These are phyloP conservation scores for Watsonalla cultraria DNA, from an alignment of 2,888 invertebrate species.

Conservation along the genomic window DNA sequence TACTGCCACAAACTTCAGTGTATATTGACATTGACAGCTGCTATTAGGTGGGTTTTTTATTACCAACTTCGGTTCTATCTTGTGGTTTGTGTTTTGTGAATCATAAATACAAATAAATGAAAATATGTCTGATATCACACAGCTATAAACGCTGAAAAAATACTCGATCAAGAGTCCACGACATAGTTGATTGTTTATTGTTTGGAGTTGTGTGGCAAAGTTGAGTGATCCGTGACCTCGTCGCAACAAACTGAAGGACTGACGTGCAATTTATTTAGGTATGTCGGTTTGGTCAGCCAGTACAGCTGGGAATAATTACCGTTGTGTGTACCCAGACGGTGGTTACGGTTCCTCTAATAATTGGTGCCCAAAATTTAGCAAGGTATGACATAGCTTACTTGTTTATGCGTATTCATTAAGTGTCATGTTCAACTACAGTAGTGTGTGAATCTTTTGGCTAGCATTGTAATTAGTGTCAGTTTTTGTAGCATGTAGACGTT, in stretches of 20 bases:
- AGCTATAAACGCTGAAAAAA: no score
- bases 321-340: conserved; percentile 60
- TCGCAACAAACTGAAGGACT: conserved; percentile 60
- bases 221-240: conserved; percentile 53
- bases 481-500: no score
- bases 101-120: no score
- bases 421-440: no score
- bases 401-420: conserved; percentile 5
- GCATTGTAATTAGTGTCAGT: no score
- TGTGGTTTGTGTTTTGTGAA: no score
- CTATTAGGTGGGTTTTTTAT: no score
- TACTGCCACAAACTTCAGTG: no score
- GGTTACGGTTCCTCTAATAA: conserved; percentile 64
- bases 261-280: conserved; percentile 68
- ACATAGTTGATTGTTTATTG: neutral
- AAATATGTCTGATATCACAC: no score
- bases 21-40: no score
- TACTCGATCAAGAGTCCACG: neutral
- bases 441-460: no score
- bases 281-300: conserved; percentile 87
- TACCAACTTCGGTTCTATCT: no score
- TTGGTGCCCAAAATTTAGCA: conserved; percentile 70
- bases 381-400: conserved; percentile 55
- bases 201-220: neutral
- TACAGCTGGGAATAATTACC: conserved; percentile 78